These are phyloP conservation scores for Lasiommata megera DNA, from an alignment of 2,888 invertebrate species.

Conservation along the genomic window DNA sequence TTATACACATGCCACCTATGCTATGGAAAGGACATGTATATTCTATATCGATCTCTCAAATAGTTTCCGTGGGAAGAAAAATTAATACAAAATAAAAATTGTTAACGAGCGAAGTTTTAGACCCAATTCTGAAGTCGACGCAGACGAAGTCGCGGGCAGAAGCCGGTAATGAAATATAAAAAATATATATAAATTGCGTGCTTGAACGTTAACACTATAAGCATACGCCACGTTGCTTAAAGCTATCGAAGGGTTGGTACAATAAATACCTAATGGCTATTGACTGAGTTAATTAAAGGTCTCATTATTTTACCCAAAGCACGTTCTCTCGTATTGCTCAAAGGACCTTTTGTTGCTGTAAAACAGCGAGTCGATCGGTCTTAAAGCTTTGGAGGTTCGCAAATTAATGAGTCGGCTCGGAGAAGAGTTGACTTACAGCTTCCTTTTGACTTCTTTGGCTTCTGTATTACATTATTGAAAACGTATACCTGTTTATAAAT, in stretches of 20 bases:
- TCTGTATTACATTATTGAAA: conserved; percentile 24
- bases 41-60: too few species aligned
- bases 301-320: conserved; percentile 71
- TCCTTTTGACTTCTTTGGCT: conserved; percentile 41
- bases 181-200: too few species aligned
- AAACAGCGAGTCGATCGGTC: conserved; percentile 73
- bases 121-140: too few species aligned
- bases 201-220: too few species aligned
- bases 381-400: conserved; percentile 62
- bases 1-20: too few species aligned
- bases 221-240: background rate
- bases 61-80: too few species aligned
- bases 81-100: too few species aligned
- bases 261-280: conserved; percentile 42
- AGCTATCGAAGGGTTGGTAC: conserved; percentile 37
- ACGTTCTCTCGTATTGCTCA: conserved; percentile 60
- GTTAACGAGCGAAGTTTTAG: too few species aligned
- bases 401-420: conserved; percentile 70
- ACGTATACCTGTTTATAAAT: background rate
- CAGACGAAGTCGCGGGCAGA: too few species aligned
- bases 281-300: conserved; percentile 64
- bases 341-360: conserved; percentile 73
- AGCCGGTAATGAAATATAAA: too few species aligned
- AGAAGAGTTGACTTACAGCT: conserved; percentile 55
- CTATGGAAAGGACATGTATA: too few species aligned